Evolutionary conservation across 92 coral and sea anemone genomes (phyloP).

Genomic region (Zoanthus sansibaricus): DNA sequence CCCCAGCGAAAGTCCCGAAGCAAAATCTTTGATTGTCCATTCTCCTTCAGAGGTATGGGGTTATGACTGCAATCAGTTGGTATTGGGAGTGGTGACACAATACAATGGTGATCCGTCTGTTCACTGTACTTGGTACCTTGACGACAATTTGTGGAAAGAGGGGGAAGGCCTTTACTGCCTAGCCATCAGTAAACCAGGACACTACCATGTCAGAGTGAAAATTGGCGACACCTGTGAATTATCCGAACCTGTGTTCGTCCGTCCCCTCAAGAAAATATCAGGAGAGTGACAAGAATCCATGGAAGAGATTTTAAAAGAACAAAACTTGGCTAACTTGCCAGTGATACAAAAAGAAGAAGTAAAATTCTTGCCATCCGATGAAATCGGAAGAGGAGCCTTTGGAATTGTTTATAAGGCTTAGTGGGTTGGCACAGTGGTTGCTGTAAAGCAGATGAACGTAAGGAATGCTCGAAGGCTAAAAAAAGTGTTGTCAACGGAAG

Average conservation of each 20-base stretch:
- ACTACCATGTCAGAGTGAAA: background rate
- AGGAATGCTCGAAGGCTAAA: background rate
- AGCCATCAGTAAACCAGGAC: background rate
- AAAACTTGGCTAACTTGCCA: background rate
- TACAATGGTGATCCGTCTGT: background rate
- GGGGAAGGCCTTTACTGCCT: constrained; percentile 1
- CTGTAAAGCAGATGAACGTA: background rate
- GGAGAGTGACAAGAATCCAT: background rate
- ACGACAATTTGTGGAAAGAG: background rate
- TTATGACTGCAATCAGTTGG: background rate
- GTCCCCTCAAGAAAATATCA: background rate
- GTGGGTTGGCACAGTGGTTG: background rate
- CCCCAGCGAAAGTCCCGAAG: background rate
- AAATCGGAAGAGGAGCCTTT: constrained; percentile 2
- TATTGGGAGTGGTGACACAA: background rate
- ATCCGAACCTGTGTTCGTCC: background rate
- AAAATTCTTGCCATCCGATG: background rate
- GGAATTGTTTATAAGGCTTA: background rate
- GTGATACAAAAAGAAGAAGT: background rate
- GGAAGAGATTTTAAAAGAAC: constrained; percentile 1
- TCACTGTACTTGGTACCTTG: constrained; percentile 1
- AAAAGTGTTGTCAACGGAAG: background rate
- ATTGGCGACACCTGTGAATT: background rate
- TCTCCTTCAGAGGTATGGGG: background rate
- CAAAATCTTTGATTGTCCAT: background rate